Percentiles rank a stretch among this genome's conserved stretches.
Conservation (phyloP, 2,113 vertebrate genomes). For the Atlantisia rogersi region DNA sequence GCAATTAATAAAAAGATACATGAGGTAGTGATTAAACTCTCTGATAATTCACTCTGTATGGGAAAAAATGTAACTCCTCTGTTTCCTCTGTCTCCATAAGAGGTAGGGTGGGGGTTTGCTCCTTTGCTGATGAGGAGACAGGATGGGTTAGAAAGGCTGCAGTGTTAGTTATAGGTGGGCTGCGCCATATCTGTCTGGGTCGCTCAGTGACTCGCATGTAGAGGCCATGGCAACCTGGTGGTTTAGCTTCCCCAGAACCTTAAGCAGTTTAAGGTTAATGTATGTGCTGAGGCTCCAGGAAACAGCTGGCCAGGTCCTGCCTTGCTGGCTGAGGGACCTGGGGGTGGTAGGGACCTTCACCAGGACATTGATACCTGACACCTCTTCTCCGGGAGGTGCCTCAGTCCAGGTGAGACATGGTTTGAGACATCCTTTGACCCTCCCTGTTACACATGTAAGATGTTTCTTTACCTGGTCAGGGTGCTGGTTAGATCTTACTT, state of each 20-base stretch:
- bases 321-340: background rate
- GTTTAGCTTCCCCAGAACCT: background rate
- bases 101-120: background rate
- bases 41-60: background rate
- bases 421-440: background rate
- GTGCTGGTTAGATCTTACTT: background rate
- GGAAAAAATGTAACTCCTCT: background rate
- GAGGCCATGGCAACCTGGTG: background rate
- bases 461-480: background rate
- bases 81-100: background rate
- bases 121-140: background rate
- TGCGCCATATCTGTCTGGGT: background rate
- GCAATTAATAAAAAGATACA: constrained; percentile 22
- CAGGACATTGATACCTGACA: background rate
- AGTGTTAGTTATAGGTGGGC: background rate
- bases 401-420: background rate
- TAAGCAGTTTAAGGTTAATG: background rate
- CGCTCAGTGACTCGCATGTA: background rate
- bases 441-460: background rate
- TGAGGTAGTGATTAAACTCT: background rate
- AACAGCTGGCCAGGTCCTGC: background rate
- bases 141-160: background rate
- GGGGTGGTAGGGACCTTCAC: background rate
- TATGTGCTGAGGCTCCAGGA: background rate
- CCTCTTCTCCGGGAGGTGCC: background rate